Evolutionary conservation across 2,888 invertebrate species (phyloP), one percentile per base, ranked within the genome.

Genomic region (Drosophila merina): DNA sequence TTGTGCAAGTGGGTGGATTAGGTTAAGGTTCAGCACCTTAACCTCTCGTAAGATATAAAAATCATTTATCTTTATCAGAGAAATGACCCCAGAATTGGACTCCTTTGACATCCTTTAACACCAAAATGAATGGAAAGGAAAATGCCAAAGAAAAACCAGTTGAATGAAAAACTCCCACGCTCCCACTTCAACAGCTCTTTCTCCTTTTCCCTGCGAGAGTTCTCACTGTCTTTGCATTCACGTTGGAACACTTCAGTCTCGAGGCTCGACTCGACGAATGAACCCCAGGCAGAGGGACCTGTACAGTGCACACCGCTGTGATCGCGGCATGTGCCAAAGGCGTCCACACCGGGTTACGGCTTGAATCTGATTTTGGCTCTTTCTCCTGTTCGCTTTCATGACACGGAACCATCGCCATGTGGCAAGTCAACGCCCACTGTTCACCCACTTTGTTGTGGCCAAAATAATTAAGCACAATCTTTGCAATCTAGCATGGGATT

Each of bases 301-400:
- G 60, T 33, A 28, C 60, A 40, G 80, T 77, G 74, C 57, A 55
- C 81, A 74, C 86, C 57, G 86, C 71, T 82, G 82, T 86, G 82
- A 86, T 79, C 86, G 78, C 82, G 86, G 84, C 82, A 86, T 82
- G 82, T 82, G 82, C 82, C 84, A 76, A 83, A 82, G 74, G 62
- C 75, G 64, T 67, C 57, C 72, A 55, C 59, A 51, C 68, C 59
- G 28, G 67, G 58, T 36, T 55, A 64, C 57, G 54, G 51, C 10
- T 47, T 36, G 42, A 57, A 50, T 64, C 45, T 51, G 64, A 64
- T 64, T 63, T 36, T 50, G 30, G n/a, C 45, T 45, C 51, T 9
- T 47, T 9, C 51, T 44, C 36, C 4, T 44, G n/a, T 36, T 31
- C 50, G 42, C 4, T 14, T 30, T 33, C 63, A 52, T 71, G 70